A percentile compares a stretch with the other conserved stretches of the same genome.
Conservation (phyloP, 2,113 vertebrate species). For the Phyllopteryx taeniolatus region DNA sequence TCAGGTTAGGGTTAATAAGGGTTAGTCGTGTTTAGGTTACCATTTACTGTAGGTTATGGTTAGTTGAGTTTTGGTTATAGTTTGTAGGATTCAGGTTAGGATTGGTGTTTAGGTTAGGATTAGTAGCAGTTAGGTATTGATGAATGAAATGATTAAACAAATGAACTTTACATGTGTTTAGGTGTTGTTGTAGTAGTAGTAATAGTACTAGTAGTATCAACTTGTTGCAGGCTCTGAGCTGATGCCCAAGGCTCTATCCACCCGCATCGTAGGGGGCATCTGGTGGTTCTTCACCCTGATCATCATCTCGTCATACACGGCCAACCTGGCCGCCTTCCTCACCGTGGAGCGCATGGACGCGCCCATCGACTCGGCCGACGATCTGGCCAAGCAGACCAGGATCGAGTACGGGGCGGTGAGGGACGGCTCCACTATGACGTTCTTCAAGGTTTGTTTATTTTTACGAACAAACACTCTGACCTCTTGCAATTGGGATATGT, state of each 20-base stretch:
- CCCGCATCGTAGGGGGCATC: slow-evolving; percentile 95
- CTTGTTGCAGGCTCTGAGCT: slow-evolving; percentile 86
- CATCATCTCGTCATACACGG: slow-evolving; percentile 98
- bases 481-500: too few relatives aligned
- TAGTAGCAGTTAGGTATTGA: not conserved
- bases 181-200: not conserved
- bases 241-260: slow-evolving; percentile 98
- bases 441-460: slow-evolving; percentile 86
- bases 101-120: too few relatives aligned
- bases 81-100: too few relatives aligned
- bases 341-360: slow-evolving; percentile 98
- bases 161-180: not conserved
- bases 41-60: too few relatives aligned
- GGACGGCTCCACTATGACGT: slow-evolving; percentile 98
- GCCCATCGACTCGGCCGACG: slow-evolving; percentile 93
- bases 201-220: not conserved
- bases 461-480: not conserved
- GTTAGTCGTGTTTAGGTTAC: too few relatives aligned
- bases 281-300: slow-evolving; percentile 99
- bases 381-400: slow-evolving; percentile 95
- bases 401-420: slow-evolving; percentile 95
- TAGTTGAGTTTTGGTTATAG: too few relatives aligned
- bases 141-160: not conserved
- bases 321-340: slow-evolving; percentile 96
- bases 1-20: too few relatives aligned